Evolutionary conservation across 2,113 vertebrate species (phyloP), one percentile per base, ranked within the genome.

Genomic region (Nanorana parkeri): DNA sequence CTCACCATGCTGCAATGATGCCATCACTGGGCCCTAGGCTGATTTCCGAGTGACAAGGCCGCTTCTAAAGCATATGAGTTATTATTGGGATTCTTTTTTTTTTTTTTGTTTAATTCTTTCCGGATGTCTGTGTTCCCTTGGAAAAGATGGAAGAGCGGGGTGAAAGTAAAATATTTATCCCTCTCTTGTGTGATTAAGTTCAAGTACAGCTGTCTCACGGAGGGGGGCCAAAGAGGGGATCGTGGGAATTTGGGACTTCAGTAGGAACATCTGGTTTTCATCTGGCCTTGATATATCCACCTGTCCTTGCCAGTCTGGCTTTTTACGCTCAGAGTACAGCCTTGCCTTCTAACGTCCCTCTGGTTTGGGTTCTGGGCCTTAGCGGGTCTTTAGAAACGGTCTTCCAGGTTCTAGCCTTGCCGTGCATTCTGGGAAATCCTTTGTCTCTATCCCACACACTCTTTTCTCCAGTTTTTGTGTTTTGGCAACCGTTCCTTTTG

Each of bases 101-200:
- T 56, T 52, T 29, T 55, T 36, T 36, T 3, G 3, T 32, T 21
- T 28, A 26, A 17, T 52, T 66, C 13, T 13, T 55, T n/a, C 69
- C 60, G 71, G 80, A 56, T 66, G 61, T 55, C 7, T 58, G 4
- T 32, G 6, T 71, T 67, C 69, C 21, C 60, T 64, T 24, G 80
- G 20, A 58, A 79, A 36, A 58, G 55, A 13, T 52, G 65, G 80
- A 19, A 58, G 63, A 55, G 20, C 23, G 52, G 80, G 80, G 71
- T 20, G 51, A 75, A 82, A 82, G 63, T 75, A 76, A 82, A 82
- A 82, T 76, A 82, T 82, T 76, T 82, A 76, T 82, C 29, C 80
- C 80, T 28, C 52, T 66, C 69, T 55, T 68, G 51, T 76, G 68
- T 17, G 68, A 82, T 76, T 58, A 26, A 68, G 29, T 23, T 51